Evolutionary conservation across 2,113 vertebrate species (phyloP), one percentile per base, ranked within the genome.

Genomic region (Tenebrosternarchus preto): DNA sequence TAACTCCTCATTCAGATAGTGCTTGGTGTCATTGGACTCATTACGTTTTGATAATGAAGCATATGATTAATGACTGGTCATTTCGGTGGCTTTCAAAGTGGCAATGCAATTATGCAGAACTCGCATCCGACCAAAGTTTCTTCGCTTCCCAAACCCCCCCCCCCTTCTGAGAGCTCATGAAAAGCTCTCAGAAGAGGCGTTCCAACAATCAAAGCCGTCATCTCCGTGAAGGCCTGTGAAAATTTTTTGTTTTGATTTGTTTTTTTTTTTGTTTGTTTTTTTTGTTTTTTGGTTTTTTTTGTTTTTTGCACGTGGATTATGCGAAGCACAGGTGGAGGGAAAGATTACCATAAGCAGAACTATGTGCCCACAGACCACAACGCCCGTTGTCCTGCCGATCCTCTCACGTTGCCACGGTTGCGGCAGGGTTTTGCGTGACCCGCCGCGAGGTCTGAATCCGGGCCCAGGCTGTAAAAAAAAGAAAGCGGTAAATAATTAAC

Each of bases 1-100:
- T 69, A 55, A 74, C 79, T 75, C 67, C 75, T 60, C 25, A 63
- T 46, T 74, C 72, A 60, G n/a, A 43, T 39, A 60, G 55, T 69
- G 63, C 59, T 55, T 75, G 24, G 55, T 63, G 67, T 75, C 56
- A 29, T 78, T 79, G 70, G 72, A 79, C 77, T 79, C 60, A 79
- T 83, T 75, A 69, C 79, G 55, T 63, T 69, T 74, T 73, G 61
- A 68, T 78, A 78, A 75, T 78, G 33, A 78, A 76, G 66, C 81
- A 70, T 79, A 25, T 75, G 72, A 70, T 78, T 74, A 75, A 83
- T 75, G 27, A 36, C 27, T 29, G 77, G 56, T 79, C 71, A 79
- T 70, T 83, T 74, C 63, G 31, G 63, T 33, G 39, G 63, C 71
- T 25, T 50, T 79, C 72, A 75, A 71, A 75, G 25, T 83, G 56